Base-by-base conservation (phyloP, 2,797 vertebrate species). In the Clarias fuscus region DNA sequence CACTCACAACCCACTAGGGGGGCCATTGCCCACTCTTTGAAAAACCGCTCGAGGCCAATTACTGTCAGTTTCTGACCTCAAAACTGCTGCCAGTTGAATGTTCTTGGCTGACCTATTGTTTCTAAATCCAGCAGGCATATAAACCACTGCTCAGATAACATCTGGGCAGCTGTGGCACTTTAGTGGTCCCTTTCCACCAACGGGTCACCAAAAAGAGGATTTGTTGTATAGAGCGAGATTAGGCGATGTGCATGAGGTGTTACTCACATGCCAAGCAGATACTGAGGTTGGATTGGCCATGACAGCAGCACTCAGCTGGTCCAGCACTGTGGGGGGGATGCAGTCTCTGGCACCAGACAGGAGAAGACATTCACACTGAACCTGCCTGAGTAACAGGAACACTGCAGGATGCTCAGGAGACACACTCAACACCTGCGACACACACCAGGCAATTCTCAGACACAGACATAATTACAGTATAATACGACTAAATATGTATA, bases 201-300 rank as follows among this genome's bases (percentile, higher is more conserved):
- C 1, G 27, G 15, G 37, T 18, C 78, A 48, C 7, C 37, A 80
- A 27, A 65, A 20, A 64, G 22, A 30, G 3, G 37, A 76, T 43
- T 27, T 79, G 6, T 30, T 14, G 13, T 24, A 20, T 1, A 62
- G 5, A 56, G 18, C 0, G 17, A 65, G 27, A 84, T 20, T 53
- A n/a, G 22, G 40, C 2, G 18, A 62, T 33, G 53, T 43, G 22
- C 58, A 33, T 56, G 48, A 76, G n/a, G 17, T 20, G 43, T 61
- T 30, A 48, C 95, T 93, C 93, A 99, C 98, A 53, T 98, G 98
- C 98, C 98, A 99, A 0, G 96, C 97, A 14, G 95, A 94, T 59
- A 97, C 87, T 58, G 97, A 97, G 56, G 94, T 91, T n/a, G 95
- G 95, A 90, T 96, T 98, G 91, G 94, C 93, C 92, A 96, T 93